phyloP scores from a whole-genome alignment of 35 echinoderm and acorn worm species.

The Heliocidaris tuberculata region DNA sequence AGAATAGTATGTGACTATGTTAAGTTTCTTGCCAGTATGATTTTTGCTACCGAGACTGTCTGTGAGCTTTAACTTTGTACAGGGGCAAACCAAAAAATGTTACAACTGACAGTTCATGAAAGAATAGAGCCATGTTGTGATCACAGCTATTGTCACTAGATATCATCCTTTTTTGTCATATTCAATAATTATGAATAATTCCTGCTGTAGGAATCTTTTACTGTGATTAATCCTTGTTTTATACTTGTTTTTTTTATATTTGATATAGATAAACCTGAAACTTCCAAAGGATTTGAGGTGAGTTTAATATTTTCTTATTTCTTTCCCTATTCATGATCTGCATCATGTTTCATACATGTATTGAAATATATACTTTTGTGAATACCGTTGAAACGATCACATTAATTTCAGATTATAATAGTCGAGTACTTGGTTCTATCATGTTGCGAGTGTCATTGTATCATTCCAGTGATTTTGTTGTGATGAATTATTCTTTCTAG shows the following conservation, averaged over 20 bases:
- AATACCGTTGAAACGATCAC: not conserved
- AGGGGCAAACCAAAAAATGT: too few relatives aligned
- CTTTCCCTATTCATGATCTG: not conserved
- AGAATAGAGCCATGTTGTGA: not conserved
- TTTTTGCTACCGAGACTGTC: too few relatives aligned
- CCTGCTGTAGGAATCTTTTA: not conserved
- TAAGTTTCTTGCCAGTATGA: too few relatives aligned
- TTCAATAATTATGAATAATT: too few relatives aligned
- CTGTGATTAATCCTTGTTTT: not conserved
- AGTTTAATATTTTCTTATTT: not conserved
- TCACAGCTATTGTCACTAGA: too few relatives aligned
- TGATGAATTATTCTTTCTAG: too few relatives aligned
- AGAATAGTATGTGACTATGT: too few relatives aligned
- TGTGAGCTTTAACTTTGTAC: too few relatives aligned
- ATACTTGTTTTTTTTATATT: not conserved
- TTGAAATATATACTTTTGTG: not conserved
- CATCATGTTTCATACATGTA: not conserved
- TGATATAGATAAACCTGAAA: conserved; percentile 30
- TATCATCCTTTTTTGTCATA: not conserved
- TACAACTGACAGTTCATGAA: too few relatives aligned
- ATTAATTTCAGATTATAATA: not conserved
- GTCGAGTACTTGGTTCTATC: not conserved
- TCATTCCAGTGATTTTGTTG: too few relatives aligned
- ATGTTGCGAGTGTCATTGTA: not conserved
- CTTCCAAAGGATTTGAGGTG: conserved; percentile 38